Evolutionary conservation across 2,797 vertebrate species (phyloP).

Genomic region (Bovichtus diacanthus): DNA sequence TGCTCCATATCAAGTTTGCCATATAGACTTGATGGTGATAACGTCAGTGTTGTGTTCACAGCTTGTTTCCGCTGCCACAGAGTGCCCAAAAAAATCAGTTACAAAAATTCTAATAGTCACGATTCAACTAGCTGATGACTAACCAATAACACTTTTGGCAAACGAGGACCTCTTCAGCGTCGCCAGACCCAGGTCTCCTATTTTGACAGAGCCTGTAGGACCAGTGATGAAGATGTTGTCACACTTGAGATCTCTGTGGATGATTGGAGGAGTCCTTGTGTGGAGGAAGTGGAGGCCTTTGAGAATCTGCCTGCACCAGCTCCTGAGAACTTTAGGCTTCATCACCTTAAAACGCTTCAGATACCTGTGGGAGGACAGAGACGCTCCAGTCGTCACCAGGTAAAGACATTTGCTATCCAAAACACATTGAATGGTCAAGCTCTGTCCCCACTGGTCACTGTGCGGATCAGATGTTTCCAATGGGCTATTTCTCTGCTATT

Average conservation of each 20-base stretch:
- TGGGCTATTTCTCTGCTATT: slow-evolving; percentile 2
- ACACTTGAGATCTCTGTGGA: slow-evolving; percentile 98
- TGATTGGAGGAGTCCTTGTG: slow-evolving; percentile 96
- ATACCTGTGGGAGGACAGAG: slow-evolving; percentile 85
- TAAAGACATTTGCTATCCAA: neutral
- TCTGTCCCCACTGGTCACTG: neutral
- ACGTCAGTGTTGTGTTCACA: neutral
- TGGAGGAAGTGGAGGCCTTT: slow-evolving; percentile 98
- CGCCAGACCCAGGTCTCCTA: slow-evolving; percentile 96
- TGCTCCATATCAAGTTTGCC: neutral
- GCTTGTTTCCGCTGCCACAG: neutral
- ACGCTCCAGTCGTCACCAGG: neutral
- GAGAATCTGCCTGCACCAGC: slow-evolving; percentile 98
- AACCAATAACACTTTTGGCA: slow-evolving; percentile 99
- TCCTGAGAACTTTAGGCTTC: slow-evolving; percentile 97
- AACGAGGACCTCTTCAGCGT: slow-evolving; percentile 98
- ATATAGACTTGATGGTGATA: neutral
- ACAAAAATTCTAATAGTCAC: too few species aligned
- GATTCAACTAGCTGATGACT: slow-evolving; percentile 59
- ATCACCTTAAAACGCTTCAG: slow-evolving; percentile 99
- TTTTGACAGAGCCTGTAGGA: slow-evolving; percentile 98
- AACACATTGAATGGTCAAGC: neutral
- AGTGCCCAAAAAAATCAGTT: neutral
- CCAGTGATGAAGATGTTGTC: slow-evolving; percentile 99
- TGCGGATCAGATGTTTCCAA: slow-evolving; percentile 11